phyloP scores from a whole-genome alignment of 2,888 invertebrate species.

The Caenorhabditis plicata region DNA sequence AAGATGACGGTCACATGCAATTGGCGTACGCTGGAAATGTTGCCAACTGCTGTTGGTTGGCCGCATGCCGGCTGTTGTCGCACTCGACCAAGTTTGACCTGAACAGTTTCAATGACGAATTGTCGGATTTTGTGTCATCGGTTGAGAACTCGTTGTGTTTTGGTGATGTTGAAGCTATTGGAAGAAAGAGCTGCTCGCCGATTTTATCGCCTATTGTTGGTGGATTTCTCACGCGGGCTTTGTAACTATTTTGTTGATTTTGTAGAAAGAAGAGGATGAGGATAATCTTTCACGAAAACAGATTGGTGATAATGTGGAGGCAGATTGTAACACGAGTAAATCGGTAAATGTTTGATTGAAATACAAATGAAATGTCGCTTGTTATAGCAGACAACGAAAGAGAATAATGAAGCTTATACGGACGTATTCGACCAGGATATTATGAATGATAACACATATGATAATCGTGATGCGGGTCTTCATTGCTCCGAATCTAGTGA shows the following conservation, averaged over 20 bases:
- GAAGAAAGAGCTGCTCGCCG: not conserved
- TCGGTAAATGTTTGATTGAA: too few species aligned
- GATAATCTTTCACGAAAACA: constrained; percentile 20
- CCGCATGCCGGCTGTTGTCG: constrained; percentile 18
- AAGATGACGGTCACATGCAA: constrained; percentile 53
- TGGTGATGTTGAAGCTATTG: not conserved
- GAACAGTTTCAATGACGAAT: constrained; percentile 14
- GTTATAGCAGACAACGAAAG: too few species aligned
- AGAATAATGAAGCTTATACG: not conserved
- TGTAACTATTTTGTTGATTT: too few species aligned
- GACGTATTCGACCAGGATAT: constrained; percentile 11
- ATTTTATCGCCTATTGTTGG: too few species aligned
- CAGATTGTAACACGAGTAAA: constrained; percentile 5
- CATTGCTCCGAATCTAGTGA: too few species aligned
- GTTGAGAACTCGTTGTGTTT: constrained; percentile 15
- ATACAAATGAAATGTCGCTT: too few species aligned
- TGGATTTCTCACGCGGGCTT: too few species aligned
- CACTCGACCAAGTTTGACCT: constrained; percentile 17
- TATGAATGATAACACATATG: too few species aligned
- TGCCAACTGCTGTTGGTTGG: constrained; percentile 40
- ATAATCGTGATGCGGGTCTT: too few species aligned
- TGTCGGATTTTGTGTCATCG: constrained; percentile 10
- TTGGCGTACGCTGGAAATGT: constrained; percentile 58
- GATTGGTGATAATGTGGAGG: constrained; percentile 19
- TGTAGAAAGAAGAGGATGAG: constrained; percentile 23